Evolutionary conservation across 2,113 vertebrate genomes (phyloP), one percentile per base, ranked within the genome.

Genomic region (Sinocyclocheilus anshuiensis): DNA sequence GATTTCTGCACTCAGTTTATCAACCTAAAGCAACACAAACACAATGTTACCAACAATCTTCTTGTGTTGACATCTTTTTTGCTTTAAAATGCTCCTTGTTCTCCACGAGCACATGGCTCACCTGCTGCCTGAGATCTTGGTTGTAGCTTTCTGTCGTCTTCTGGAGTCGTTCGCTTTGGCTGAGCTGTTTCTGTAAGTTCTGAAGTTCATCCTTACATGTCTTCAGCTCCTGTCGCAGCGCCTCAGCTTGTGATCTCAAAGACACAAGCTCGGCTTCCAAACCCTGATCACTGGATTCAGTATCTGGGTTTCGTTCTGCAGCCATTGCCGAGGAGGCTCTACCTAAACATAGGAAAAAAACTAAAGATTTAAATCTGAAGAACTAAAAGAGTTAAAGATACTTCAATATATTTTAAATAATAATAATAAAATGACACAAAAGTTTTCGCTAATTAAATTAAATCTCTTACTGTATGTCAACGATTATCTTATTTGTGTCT

Each of bases 51-150:
- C n/a, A 50, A 24, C 65, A 69, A 67, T 4, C 10, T 69, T 69
- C 15, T 18, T 33, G 29, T 33, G 65, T 18, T 33, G 26, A 6
- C 13, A 20, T 55, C 42, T 55, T 7, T 20, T 0, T 0, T 57
- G 12, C 48, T 12, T 50, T 12, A 50, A 50, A 50, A 13, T 4
- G 48, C 48, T 50, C 48, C 11, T 50, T 42, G 22, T 15, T 24
- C 36, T n/a, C 45, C n/a, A 53, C 1, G 3, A 77, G 61, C 9
- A 36, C 39, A 11, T 1, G 13, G 6, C 65, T 82, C 86, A 97
- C 98, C 97, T 97, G 97, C 53, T 92, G 94, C 88, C 95, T 91
- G 50, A 98, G 94, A 89, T 97, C 97, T 89, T 95, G 94, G 82
- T 95, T 95, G 91, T 90, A 94, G 91, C 92, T 94, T 90, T 96